Evolutionary conservation across 2,888 invertebrate genomes (phyloP), one percentile per base, ranked within the genome.

Genomic region (Heteropelma amictum): DNA sequence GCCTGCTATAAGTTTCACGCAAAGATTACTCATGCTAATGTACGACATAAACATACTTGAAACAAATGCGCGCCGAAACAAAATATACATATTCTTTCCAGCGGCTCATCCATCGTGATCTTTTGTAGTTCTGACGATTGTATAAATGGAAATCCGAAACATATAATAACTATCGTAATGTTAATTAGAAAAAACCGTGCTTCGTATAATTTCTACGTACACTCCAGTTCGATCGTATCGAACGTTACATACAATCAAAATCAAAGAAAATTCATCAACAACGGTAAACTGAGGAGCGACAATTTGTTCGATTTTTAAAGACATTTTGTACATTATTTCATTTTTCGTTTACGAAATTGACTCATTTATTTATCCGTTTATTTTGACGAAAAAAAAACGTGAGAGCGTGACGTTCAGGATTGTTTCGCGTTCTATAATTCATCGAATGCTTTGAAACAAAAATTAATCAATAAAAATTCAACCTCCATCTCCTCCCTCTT

Each of bases 1-100:
- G 73, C 42, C 63, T 33, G 69, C 63, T n/a, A n/a, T n/a, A 51
- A 69, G 53, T 58, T 58, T 35, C 14, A 42, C n/a, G 51, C 56
- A 19, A 42, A 21, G 19, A 8, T 42, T 8, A 12, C 49, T 47
- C 47, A 26, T 56, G 30, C 28, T 38, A 33, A 63, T 63, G 47
- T 38, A 33, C 45, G 21, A 65, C 45, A 60, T 14, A 56, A 56
- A 73, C 56, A 47, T 58, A 12, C 45, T 19, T 42, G 8, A 40
- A 33, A n/a, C 2, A 45, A 45, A 26, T 42, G 3, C 47, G 21
- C 5, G 17, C 17, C 42, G 19, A 19, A 53, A 53, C 49, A 30
- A 42, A 42, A 63, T 21, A 58, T 10, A 40, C 40, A 68, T 40
- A 49, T n/a, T 49, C 19, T n/a, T 49, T 35, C 6, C 35, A 33